Conservation (phyloP, 2,113 vertebrate species). For the Tachuris rubrigastra region DNA sequence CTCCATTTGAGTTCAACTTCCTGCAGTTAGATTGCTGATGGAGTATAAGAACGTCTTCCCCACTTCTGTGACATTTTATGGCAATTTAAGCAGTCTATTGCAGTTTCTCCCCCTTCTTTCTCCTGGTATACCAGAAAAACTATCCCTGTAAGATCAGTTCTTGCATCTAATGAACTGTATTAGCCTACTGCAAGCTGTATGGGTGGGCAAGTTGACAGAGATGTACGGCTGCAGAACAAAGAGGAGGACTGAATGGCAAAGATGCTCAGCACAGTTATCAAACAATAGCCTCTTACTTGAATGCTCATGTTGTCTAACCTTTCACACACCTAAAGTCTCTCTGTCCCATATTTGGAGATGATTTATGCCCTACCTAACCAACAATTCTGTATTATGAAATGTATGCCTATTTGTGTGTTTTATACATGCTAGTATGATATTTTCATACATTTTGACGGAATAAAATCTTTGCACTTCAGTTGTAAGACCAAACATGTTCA, state of each 20-base stretch:
- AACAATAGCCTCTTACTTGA: not conserved
- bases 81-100: not conserved
- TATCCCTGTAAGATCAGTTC: not conserved
- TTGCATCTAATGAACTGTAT: not conserved
- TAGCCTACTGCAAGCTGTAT: not conserved
- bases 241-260: not conserved
- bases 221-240: not conserved
- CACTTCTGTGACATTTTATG: not conserved
- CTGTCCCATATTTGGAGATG: not conserved
- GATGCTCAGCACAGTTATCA: not conserved
- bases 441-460: not conserved
- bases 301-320: rapidly evolving
- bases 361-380: not conserved
- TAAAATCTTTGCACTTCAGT: not conserved
- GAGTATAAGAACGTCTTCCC: not conserved
- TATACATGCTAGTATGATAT: not conserved
- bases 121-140: not conserved
- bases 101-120: not conserved
- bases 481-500: not conserved
- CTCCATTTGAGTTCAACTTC: not conserved
- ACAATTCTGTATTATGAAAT: not conserved
- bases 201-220: not conserved
- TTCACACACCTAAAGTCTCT: not conserved
- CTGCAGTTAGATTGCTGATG: not conserved
- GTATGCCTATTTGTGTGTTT: not conserved